These are phyloP conservation scores for Mya arenaria DNA, from an alignment of 1,140 invertebrate species.

Conservation along the genomic window DNA sequence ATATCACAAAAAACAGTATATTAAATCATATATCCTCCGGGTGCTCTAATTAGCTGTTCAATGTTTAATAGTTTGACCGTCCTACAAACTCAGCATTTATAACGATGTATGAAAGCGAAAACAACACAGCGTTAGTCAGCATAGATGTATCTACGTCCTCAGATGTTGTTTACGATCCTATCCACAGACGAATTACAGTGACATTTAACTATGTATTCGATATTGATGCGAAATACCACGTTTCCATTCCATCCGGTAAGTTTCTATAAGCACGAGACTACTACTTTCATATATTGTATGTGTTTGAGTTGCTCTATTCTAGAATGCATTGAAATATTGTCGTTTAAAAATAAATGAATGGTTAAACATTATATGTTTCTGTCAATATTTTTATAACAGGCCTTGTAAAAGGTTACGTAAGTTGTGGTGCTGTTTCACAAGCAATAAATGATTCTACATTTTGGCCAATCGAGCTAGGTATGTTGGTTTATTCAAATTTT, in stretches of 20 bases:
- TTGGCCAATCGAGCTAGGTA: slow-evolving; percentile 16
- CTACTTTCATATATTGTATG: too few species aligned
- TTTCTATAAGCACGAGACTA: too few species aligned
- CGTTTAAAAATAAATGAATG: too few species aligned
- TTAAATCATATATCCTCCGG: too few species aligned
- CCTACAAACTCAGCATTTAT: background rate
- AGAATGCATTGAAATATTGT: too few species aligned
- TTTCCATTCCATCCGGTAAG: background rate
- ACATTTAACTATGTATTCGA: background rate
- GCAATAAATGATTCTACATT: background rate
- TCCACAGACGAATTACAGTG: background rate
- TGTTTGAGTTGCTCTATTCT: too few species aligned
- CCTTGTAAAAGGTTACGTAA: slow-evolving; percentile 6
- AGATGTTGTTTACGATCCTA: background rate
- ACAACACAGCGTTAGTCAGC: background rate
- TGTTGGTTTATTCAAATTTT: too few species aligned
- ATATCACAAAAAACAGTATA: too few species aligned
- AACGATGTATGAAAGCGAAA: background rate
- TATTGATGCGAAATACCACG: background rate
- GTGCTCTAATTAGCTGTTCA: too few species aligned
- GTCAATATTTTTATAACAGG: too few species aligned
- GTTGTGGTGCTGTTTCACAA: background rate
- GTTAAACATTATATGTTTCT: too few species aligned
- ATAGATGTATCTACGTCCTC: background rate
- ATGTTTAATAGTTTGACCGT: too few species aligned